Evolutionary conservation across 2,797 vertebrate species (phyloP), one percentile per base, ranked within the genome.

Genomic region (Falco naumanni): DNA sequence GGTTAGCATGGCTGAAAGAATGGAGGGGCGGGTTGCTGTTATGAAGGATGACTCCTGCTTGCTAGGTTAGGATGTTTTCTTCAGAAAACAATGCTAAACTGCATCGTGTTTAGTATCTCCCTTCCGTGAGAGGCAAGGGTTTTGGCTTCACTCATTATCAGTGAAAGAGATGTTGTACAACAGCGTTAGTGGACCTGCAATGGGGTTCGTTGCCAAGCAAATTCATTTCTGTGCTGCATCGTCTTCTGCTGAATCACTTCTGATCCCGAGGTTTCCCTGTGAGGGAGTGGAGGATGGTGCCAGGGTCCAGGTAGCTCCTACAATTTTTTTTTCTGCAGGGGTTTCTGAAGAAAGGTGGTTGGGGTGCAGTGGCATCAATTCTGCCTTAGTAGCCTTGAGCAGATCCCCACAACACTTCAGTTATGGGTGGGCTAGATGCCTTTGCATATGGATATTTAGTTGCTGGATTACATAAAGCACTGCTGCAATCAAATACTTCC

Each of bases 211-310:
- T 95, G 94, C 94, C 84, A 92, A 80, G 68, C 37, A 89, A 61
- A 68, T 83, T 85, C 16, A 34, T 17, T 85, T 68, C 68, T 61
- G 56, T 6, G 2, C 77, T 59, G 63, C 88, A 70, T 61, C 4
- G 0, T 48, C 83, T 71, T 72, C 80, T 95, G 92, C 88, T 96
- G 96, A 96, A 74, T 94, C 95, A 94, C 74, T 87, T 77, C 56
- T 79, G 37, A 41, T 81, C 79, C 69, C 21, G 11, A 57, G n/a
- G 28, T 17, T 84, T 90, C 33, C 31, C 33, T 56, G 54, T 7
- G 20, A 39, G 39, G 34, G 26, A 70, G 9, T 8, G 9, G 22
- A 77, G 53, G 64, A 53, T 53, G 80, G 7, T 83, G 56, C 31
- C 81, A 59, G 17, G 20, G 48, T 41, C 56, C 48, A 56, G 53